Percentiles rank a stretch among this genome's conserved stretches.
These are phyloP conservation scores for Parascotia fuliginaria DNA, from an alignment of 2,888 invertebrate species.

Conservation along the genomic window DNA sequence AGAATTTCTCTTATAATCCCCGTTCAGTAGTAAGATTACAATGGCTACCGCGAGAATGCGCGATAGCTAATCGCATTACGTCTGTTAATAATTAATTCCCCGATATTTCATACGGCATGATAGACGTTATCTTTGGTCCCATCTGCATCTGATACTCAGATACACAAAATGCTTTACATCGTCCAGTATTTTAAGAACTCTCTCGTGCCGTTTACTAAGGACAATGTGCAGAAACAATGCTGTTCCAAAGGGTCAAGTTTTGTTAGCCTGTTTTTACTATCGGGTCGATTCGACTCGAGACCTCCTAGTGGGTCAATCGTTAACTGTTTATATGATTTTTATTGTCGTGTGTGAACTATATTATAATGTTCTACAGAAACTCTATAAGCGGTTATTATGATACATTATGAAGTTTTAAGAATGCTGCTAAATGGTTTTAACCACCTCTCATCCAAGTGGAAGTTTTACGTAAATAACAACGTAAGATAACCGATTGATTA, in stretches of 20 bases:
- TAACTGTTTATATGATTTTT: conserved; percentile 77
- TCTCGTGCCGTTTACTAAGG: conserved; percentile 25
- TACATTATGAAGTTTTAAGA: conserved; percentile 44
- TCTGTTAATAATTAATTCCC: conserved; percentile 76
- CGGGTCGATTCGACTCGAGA: conserved; percentile 58
- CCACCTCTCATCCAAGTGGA: too few relatives aligned
- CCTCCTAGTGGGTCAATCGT: conserved; percentile 74
- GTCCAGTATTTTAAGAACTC: conserved; percentile 52
- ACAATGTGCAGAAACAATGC: conserved; percentile 38
- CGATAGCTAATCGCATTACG: conserved; percentile 77
- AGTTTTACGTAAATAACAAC: too few relatives aligned
- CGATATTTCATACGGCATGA: conserved; percentile 73
- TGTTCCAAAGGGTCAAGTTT: conserved; percentile 42
- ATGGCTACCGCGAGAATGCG: conserved; percentile 65
- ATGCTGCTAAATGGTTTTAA: conserved; percentile 40
- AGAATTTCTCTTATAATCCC: conserved; percentile 47
- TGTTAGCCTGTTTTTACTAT: conserved; percentile 55
- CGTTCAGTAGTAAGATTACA: conserved; percentile 61
- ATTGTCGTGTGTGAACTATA: conserved; percentile 70
- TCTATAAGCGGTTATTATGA: conserved; percentile 54
- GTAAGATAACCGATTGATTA: too few relatives aligned
- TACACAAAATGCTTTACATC: conserved; percentile 50
- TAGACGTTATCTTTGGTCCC: conserved; percentile 69
- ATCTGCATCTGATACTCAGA: conserved; percentile 67
- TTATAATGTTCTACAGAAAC: conserved; percentile 62